phyloP scores from a whole-genome alignment of 2,888 invertebrate species.

The Napeogenes sylphis region DNA sequence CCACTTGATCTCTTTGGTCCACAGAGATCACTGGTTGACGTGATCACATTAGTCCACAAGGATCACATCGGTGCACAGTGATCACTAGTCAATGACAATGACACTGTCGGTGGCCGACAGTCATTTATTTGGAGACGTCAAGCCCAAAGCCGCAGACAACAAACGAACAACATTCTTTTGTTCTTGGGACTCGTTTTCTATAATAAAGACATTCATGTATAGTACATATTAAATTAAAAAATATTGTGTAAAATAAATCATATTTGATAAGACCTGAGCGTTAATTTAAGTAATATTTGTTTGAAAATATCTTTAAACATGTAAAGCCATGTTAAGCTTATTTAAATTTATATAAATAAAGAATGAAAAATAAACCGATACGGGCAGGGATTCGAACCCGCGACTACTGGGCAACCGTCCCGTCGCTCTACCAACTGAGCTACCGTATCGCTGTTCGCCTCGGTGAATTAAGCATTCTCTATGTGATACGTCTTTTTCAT shows the following conservation, averaged over 20 bases:
- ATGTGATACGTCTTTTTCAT: too few relatives aligned
- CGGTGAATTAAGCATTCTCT: too few relatives aligned
- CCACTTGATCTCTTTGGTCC: background rate
- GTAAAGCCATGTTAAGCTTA: too few relatives aligned
- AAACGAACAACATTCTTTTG: slow-evolving; percentile 88
- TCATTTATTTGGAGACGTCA: slow-evolving; percentile 72
- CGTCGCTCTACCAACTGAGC: too few relatives aligned
- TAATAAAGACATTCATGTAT: slow-evolving; percentile 31
- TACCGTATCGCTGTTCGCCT: too few relatives aligned
- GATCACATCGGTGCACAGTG: slow-evolving; percentile 1
- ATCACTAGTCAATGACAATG: slow-evolving; percentile 37
- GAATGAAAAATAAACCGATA: too few relatives aligned
- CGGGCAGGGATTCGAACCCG: too few relatives aligned
- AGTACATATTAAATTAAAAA: background rate
- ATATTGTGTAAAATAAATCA: background rate
- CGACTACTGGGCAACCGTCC: too few relatives aligned
- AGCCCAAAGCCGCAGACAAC: slow-evolving; percentile 86
- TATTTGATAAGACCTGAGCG: background rate
- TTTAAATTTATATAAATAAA: too few relatives aligned
- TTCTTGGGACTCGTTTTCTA: slow-evolving; percentile 84
- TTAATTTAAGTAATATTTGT: too few relatives aligned
- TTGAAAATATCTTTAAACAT: too few relatives aligned
- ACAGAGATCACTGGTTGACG: too few relatives aligned
- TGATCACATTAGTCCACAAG: slow-evolving; percentile 2
- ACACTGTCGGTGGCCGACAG: slow-evolving; percentile 34